Evolutionary conservation across 2,888 invertebrate genomes (phyloP).

Genomic region (Eupithecia subfuscata): DNA sequence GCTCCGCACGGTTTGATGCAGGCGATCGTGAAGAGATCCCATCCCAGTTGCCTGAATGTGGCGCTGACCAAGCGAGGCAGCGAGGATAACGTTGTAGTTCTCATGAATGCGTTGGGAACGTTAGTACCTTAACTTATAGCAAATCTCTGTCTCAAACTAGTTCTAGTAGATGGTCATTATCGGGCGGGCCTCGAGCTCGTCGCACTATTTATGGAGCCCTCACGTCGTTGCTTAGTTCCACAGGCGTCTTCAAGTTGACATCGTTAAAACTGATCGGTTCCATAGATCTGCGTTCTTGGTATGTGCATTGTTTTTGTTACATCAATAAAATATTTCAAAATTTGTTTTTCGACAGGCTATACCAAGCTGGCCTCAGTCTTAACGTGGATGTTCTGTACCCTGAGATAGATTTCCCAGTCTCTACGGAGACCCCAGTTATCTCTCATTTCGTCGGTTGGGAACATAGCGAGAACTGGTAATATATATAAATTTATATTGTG

Average conservation of each 20-base stretch:
- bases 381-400: background rate
- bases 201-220: no score
- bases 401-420: background rate
- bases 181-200: no score
- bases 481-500: no score
- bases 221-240: no score
- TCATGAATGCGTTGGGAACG: constrained; percentile 80
- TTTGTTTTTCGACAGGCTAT: background rate
- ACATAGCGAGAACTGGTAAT: background rate
- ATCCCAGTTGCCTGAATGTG: constrained; percentile 86
- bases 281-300: no score
- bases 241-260: no score
- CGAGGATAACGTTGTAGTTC: constrained; percentile 80
- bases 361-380: background rate
- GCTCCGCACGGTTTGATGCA: constrained; percentile 94
- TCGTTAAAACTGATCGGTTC: no score
- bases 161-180: background rate
- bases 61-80: constrained; percentile 88
- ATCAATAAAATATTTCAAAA: no score
- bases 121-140: constrained; percentile 50
- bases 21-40: constrained; percentile 90
- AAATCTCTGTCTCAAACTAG: background rate
- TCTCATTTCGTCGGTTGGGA: background rate
- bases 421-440: background rate
- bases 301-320: no score